Evolutionary conservation across 2,888 invertebrate genomes (phyloP).

Genomic region (Onchidella celtica): DNA sequence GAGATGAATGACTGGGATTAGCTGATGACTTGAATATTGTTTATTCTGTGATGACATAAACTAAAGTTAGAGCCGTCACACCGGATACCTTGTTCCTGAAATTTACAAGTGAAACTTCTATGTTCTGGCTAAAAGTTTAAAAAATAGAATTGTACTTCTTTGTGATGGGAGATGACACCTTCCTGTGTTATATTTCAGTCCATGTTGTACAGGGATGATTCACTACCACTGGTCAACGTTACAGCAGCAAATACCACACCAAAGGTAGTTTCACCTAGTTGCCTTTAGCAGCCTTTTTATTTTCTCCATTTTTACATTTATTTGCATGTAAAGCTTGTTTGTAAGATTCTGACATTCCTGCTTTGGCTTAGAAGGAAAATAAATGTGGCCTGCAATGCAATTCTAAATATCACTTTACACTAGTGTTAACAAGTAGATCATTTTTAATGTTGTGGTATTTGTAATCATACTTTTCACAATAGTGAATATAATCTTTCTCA

Average conservation of each 20-base stretch:
- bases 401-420: too few relatives aligned
- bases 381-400: too few relatives aligned
- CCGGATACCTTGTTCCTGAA: neutral
- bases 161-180: too few relatives aligned
- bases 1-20: too few relatives aligned
- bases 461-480: too few relatives aligned
- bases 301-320: neutral
- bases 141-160: too few relatives aligned
- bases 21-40: neutral
- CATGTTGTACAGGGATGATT: slow-evolving; percentile 54
- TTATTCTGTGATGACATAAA: neutral
- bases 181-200: slow-evolving; percentile 43
- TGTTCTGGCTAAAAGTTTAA: neutral
- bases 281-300: neutral
- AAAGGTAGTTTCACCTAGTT: slow-evolving; percentile 16
- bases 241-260: neutral
- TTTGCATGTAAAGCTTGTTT: neutral
- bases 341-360: too few relatives aligned
- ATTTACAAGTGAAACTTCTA: neutral
- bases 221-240: slow-evolving; percentile 50
- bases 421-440: too few relatives aligned
- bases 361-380: too few relatives aligned
- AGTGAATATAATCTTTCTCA: too few relatives aligned
- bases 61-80: neutral
- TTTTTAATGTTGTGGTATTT: too few relatives aligned